These are phyloP conservation scores for Xanthia icteritia DNA, from an alignment of 2,888 invertebrate genomes.

Conservation along the genomic window DNA sequence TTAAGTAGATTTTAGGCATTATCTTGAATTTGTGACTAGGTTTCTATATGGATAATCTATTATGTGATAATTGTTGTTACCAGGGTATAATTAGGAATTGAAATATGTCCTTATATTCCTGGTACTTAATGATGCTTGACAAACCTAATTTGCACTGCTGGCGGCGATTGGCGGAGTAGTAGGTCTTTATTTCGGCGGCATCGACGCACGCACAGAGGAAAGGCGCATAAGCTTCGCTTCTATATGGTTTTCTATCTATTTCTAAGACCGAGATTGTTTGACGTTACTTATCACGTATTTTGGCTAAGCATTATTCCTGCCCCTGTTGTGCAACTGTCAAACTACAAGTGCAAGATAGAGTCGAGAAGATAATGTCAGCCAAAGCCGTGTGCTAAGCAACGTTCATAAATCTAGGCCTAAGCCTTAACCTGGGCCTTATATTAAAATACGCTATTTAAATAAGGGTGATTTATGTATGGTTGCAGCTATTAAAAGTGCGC, in stretches of 20 bases:
- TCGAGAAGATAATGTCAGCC: not conserved
- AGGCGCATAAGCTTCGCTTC: not conserved
- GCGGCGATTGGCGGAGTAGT: not conserved
- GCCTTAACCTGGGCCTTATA: not conserved
- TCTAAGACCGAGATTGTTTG: not conserved
- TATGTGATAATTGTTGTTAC: not conserved
- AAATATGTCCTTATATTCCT: not conserved
- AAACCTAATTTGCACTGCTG: not conserved
- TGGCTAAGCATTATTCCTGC: not conserved
- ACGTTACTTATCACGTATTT: not conserved
- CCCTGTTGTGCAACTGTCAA: not conserved
- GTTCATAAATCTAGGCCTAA: not conserved
- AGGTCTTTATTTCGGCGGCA: not conserved
- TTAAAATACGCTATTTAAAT: slow-evolving; percentile 13
- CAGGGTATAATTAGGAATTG: not conserved
- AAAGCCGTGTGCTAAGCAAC: not conserved
- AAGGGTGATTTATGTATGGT: slow-evolving; percentile 21
- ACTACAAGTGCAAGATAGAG: not conserved
- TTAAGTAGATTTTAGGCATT: not conserved
- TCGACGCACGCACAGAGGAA: not conserved
- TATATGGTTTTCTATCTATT: not conserved
- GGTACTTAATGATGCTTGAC: not conserved
- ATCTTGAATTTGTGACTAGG: not conserved
- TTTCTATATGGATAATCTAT: not conserved
- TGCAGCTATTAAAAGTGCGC: slow-evolving; percentile 97